Evolutionary conservation across 2,888 invertebrate genomes (phyloP).

Genomic region (Copidosoma aretas): DNA sequence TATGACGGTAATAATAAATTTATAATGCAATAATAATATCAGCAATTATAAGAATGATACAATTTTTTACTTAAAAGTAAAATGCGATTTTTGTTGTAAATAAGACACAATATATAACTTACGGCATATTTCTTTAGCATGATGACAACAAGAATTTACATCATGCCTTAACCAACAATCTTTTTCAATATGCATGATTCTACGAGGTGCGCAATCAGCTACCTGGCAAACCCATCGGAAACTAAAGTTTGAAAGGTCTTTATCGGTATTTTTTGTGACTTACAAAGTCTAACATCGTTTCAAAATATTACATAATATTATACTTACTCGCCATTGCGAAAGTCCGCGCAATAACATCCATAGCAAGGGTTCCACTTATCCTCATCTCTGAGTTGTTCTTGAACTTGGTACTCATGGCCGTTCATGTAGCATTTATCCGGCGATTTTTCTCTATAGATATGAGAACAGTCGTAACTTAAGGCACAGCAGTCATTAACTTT

Average conservation of each 20-base stretch:
- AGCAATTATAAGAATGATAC: too few species aligned
- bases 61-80: neutral
- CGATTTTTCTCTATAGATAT: constrained; percentile 7
- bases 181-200: neutral
- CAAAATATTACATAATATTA: too few species aligned
- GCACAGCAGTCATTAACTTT: constrained; percentile 49
- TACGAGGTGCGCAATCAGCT: neutral
- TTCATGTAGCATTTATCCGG: neutral
- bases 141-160: neutral
- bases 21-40: too few species aligned
- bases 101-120: too few species aligned
- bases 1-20: too few species aligned
- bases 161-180: neutral
- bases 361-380: neutral
- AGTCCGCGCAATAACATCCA: neutral
- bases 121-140: neutral
- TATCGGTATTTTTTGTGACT: too few species aligned
- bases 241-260: too few species aligned
- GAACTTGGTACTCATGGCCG: neutral
- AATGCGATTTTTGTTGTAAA: too few species aligned
- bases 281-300: too few species aligned
- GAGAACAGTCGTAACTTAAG: constrained; percentile 48
- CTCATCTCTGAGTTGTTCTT: neutral
- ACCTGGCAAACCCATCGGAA: neutral
- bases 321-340: neutral